Evolutionary conservation across 2,888 invertebrate species (phyloP).

Genomic region (Lepidonotus clava): DNA sequence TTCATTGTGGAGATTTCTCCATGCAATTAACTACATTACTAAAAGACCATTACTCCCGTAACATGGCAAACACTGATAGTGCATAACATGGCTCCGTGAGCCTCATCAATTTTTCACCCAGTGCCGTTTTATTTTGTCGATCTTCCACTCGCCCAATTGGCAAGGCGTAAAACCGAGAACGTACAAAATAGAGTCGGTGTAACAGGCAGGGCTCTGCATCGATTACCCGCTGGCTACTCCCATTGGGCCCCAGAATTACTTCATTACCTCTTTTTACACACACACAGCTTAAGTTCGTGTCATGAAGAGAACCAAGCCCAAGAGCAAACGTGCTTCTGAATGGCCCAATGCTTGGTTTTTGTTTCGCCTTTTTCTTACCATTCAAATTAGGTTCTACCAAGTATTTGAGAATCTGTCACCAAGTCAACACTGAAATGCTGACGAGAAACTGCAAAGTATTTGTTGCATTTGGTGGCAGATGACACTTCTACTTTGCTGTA

Average conservation of each 20-base stretch:
- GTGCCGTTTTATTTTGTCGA: neutral
- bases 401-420: no score
- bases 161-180: neutral
- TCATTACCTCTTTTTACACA: neutral
- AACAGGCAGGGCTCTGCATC: neutral
- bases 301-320: neutral
- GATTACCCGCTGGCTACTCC: neutral
- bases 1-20: neutral
- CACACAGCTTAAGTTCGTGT: neutral
- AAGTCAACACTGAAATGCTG: no score
- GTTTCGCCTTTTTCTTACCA: no score
- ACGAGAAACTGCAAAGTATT: no score
- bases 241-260: neutral
- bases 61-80: neutral
- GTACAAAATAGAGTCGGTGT: constrained; percentile 20
- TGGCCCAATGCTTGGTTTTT: no score
- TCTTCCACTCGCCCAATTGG: neutral
- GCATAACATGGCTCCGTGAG: neutral
- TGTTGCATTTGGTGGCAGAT: no score
- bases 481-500: no score
- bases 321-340: neutral
- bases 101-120: neutral
- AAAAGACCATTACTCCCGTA: neutral
- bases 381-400: no score
- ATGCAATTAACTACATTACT: neutral